phyloP scores from a whole-genome alignment of 2,113 vertebrate genomes.

The Hypomesus transpacificus region DNA sequence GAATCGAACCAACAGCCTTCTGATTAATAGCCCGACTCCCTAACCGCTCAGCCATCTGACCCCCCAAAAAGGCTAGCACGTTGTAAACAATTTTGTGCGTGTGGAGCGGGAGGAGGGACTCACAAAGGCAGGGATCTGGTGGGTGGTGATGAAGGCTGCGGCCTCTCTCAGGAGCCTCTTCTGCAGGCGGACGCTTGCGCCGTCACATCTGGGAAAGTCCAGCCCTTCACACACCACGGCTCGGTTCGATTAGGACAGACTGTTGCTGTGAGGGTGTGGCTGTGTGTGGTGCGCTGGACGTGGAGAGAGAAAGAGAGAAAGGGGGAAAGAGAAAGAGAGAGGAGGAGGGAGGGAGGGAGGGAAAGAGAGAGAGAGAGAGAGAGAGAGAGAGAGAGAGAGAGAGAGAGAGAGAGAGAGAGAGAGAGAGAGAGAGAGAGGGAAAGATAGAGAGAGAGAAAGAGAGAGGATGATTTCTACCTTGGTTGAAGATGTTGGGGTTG shows the following conservation, averaged over 20 bases:
- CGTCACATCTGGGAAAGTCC: constrained; percentile 64
- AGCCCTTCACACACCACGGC: constrained; percentile 59
- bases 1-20: too few species aligned
- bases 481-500: constrained; percentile 70
- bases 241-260: not conserved
- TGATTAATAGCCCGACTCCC: too few species aligned
- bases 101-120: constrained; percentile 37
- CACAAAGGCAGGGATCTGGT: constrained; percentile 78
- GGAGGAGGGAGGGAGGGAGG: too few species aligned
- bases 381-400: not conserved
- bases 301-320: not conserved
- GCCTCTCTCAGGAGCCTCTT: constrained; percentile 72
- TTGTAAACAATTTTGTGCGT: not conserved
- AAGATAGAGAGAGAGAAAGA: not conserved
- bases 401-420: not conserved
- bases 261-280: not conserved
- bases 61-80: too few species aligned
- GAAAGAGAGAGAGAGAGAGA: not conserved
- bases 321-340: not conserved
- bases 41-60: too few species aligned
- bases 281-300: not conserved
- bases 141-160: constrained; percentile 67
- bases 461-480: constrained; percentile 58
- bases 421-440: not conserved
- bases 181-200: constrained; percentile 57